Evolutionary conservation across 2,797 vertebrate genomes (phyloP).

Genomic region (Sarcophilus harrisii): DNA sequence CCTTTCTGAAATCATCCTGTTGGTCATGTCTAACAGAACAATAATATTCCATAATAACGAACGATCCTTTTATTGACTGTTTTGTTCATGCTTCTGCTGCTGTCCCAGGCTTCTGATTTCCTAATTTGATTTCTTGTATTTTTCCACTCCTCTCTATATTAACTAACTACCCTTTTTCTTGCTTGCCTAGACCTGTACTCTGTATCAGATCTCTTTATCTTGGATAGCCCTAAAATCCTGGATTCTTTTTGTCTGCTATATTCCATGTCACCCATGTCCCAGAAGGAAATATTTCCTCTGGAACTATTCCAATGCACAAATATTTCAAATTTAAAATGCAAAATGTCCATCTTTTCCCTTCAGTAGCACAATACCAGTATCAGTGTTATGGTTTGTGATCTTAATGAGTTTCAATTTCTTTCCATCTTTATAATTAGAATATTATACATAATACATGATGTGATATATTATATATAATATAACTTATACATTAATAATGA

Average conservation of each 20-base stretch:
- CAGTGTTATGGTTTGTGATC: neutral
- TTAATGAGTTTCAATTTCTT: conserved; percentile 62
- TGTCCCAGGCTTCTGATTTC: neutral
- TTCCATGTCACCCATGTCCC: neutral
- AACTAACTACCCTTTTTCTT: neutral
- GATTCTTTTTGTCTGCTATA: neutral
- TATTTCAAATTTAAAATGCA: neutral
- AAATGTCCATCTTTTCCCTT: conserved; percentile 38
- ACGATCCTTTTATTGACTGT: neutral
- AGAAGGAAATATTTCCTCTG: neutral
- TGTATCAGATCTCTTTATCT: neutral
- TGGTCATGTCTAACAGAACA: no score
- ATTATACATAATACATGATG: neutral
- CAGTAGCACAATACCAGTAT: conserved; percentile 43
- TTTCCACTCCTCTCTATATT: conserved; percentile 1
- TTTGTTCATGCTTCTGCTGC: neutral
- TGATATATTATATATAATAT: neutral
- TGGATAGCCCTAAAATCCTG: neutral
- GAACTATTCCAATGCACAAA: conserved; percentile 14
- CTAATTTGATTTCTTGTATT: neutral
- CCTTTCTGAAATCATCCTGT: no score
- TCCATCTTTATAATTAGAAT: conserved; percentile 4
- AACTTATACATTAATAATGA: neutral
- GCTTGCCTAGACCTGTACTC: neutral
- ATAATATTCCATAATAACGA: no score